A percentile compares a stretch with the other conserved stretches of the same genome.
phyloP scores from a whole-genome alignment of 1,140 invertebrate genomes.

The Lamellibrachia luymesi region DNA sequence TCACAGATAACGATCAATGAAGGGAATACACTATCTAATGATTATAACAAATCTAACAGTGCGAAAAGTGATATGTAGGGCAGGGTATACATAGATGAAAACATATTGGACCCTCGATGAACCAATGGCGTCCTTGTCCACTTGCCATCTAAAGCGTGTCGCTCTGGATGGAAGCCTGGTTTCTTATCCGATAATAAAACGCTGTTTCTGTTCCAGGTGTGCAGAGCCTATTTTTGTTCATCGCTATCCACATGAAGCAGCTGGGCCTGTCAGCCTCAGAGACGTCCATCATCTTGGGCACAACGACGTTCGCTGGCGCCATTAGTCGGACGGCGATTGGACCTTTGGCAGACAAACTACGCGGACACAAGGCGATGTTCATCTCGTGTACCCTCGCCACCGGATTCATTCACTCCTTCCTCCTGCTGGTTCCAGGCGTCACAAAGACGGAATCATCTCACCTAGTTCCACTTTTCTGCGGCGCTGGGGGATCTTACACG shows the following conservation, averaged over 20 bases:
- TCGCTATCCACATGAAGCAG: slow-evolving; percentile 78
- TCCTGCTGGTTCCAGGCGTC: not conserved
- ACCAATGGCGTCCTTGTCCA: too few relatives aligned
- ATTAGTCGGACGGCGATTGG: slow-evolving; percentile 79
- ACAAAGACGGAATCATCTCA: not conserved
- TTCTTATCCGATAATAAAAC: not conserved
- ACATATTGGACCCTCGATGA: too few relatives aligned
- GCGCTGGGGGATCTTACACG: not conserved
- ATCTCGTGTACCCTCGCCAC: slow-evolving; percentile 6
- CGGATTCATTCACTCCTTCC: slow-evolving; percentile 1
- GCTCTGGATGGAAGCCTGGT: not conserved
- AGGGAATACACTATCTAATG: too few relatives aligned
- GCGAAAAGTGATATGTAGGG: too few relatives aligned
- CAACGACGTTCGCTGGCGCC: slow-evolving; percentile 76
- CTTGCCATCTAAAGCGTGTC: too few relatives aligned
- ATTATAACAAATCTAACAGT: too few relatives aligned
- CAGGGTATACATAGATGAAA: too few relatives aligned
- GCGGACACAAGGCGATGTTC: slow-evolving; percentile 33
- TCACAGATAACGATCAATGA: too few relatives aligned
- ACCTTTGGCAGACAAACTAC: slow-evolving; percentile 74
- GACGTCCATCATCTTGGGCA: slow-evolving; percentile 75
- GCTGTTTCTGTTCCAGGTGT: slow-evolving; percentile 66
- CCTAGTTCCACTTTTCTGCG: not conserved
- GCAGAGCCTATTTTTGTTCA: slow-evolving; percentile 76
- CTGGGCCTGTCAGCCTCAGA: slow-evolving; percentile 78